phyloP scores from a whole-genome alignment of 2,888 invertebrate genomes.

The Agapostemon virescens region DNA sequence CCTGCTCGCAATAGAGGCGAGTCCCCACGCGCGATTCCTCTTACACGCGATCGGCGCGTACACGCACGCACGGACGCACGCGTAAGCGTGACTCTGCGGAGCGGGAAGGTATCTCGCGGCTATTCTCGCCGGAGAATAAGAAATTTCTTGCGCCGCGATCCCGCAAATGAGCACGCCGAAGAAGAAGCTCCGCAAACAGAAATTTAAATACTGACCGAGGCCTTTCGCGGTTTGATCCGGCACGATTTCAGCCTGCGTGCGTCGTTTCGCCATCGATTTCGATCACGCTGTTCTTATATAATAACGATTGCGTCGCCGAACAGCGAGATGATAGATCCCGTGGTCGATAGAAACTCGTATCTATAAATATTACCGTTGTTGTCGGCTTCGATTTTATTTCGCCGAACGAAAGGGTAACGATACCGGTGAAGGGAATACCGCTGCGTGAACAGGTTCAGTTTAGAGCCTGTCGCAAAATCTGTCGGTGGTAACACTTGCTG shows the following conservation, averaged over 20 bases:
- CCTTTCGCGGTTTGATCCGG: conserved; percentile 9
- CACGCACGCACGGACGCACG: conserved; percentile 39
- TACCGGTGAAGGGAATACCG: neutral
- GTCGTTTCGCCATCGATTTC: conserved; percentile 1
- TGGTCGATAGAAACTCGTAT: neutral
- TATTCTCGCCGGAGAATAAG: conserved; percentile 41
- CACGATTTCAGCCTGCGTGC: neutral
- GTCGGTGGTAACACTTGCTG: no score
- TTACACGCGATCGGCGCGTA: conserved; percentile 47
- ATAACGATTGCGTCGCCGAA: conserved; percentile 3
- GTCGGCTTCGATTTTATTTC: neutral
- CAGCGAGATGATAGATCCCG: neutral
- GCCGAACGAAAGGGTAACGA: neutral
- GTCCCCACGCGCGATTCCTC: conserved; percentile 45
- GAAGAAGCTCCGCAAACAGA: conserved; percentile 15
- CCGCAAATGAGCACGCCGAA: conserved; percentile 49
- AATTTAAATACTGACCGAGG: conserved; percentile 29
- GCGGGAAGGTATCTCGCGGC: conserved; percentile 40
- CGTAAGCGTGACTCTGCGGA: conserved; percentile 23
- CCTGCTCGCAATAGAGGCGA: conserved; percentile 64
- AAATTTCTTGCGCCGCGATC: conserved; percentile 37
- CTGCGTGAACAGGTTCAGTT: no score
- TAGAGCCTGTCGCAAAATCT: no score
- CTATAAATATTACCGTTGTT: neutral
- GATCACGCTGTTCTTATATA: neutral